Evolutionary conservation across 2,113 vertebrate genomes (phyloP).

Genomic region (Oxyruncus cristatus): DNA sequence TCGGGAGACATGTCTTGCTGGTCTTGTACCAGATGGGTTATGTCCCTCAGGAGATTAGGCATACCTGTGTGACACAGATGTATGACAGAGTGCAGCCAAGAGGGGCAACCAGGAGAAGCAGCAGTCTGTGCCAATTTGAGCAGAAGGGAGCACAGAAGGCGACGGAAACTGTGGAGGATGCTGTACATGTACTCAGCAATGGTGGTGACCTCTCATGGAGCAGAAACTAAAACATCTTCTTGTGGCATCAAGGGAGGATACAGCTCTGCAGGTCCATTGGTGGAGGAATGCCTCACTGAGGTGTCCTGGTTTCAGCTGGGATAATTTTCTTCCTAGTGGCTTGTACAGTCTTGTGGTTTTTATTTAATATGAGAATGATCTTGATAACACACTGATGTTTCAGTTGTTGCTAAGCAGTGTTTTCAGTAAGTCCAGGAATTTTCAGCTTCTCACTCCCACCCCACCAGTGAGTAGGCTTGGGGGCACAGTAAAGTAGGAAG

Average conservation of each 20-base stretch:
- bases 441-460: neutral
- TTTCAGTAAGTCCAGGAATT: neutral
- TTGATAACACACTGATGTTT: neutral
- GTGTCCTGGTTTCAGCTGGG: neutral
- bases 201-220: neutral
- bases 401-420: neutral
- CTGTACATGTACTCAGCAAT: neutral
- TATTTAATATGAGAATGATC: neutral
- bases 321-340: neutral
- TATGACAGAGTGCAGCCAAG: neutral
- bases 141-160: neutral
- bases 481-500: neutral
- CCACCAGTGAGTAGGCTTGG: fast-evolving
- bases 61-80: neutral
- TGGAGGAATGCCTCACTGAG: neutral
- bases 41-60: neutral
- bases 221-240: neutral
- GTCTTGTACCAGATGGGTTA: neutral
- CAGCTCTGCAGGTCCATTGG: neutral
- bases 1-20: neutral
- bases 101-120: neutral
- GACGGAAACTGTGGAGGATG: neutral
- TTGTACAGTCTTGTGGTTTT: neutral
- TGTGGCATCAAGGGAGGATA: neutral
- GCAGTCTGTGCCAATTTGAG: neutral